These are phyloP conservation scores for Dallia pectoralis DNA, from an alignment of 2,797 vertebrate species.

Conservation along the genomic window DNA sequence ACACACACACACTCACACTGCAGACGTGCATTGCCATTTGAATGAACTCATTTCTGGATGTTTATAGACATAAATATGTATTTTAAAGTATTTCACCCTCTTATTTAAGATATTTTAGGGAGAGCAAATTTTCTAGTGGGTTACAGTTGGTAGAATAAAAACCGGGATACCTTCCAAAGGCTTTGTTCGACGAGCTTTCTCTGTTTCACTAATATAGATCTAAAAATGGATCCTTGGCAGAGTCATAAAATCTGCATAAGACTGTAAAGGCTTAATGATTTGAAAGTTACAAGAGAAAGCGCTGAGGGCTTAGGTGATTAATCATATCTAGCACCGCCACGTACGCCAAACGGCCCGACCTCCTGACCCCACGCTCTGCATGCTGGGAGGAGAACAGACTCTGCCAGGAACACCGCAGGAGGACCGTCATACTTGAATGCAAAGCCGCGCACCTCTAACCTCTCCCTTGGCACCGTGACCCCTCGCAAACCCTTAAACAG, in stretches of 20 bases:
- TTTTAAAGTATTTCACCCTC: no score
- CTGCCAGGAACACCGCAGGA: neutral
- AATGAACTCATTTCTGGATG: no score
- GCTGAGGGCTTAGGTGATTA: constrained; percentile 68
- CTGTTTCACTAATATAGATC: constrained; percentile 41
- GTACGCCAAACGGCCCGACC: constrained; percentile 71
- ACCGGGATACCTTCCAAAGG: neutral
- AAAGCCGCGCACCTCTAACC: constrained; percentile 37
- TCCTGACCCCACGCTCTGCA: constrained; percentile 57
- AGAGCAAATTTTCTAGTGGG: neutral
- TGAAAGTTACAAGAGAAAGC: constrained; percentile 79
- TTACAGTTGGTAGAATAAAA: neutral
- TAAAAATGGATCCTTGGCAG: constrained; percentile 50
- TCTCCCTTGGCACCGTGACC: constrained; percentile 24
- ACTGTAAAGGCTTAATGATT: constrained; percentile 80
- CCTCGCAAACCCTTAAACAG: constrained; percentile 40
- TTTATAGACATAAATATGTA: no score
- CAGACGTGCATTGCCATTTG: no score
- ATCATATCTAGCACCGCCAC: constrained; percentile 72
- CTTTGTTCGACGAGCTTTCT: neutral
- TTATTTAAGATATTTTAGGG: neutral
- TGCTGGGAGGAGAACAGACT: neutral
- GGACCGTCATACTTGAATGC: neutral
- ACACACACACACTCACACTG: constrained; percentile 14
- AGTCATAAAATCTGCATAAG: constrained; percentile 71